Conservation (phyloP, 2,113 vertebrate genomes). For the Hylia prasina region DNA sequence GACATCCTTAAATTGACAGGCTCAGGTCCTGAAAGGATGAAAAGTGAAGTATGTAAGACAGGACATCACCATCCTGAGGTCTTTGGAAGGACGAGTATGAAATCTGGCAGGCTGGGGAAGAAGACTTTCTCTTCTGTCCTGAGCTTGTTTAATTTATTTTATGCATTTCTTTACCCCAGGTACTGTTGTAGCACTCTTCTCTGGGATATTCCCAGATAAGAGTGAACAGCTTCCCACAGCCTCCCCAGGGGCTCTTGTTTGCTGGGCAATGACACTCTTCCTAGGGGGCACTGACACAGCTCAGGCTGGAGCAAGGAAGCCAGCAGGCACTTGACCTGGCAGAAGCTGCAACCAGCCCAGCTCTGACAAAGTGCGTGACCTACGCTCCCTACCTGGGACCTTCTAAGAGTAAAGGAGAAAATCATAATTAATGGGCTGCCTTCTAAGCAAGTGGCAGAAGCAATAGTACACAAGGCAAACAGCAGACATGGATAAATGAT, state of each 20-base stretch:
- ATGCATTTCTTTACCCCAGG: background rate
- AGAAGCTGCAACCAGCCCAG: background rate
- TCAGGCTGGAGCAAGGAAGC: background rate
- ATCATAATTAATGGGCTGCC: background rate
- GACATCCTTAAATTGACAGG: background rate
- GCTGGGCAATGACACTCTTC: rapidly evolving
- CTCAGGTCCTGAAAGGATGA: background rate
- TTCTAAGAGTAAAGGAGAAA: background rate
- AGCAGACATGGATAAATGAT: background rate
- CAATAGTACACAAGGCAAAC: background rate
- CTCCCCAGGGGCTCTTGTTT: background rate
- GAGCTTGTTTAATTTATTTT: background rate
- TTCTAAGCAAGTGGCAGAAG: background rate
- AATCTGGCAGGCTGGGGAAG: rapidly evolving
- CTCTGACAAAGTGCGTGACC: rapidly evolving
- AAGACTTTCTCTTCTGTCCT: background rate
- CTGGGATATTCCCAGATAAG: background rate
- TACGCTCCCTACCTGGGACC: background rate
- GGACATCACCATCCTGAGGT: background rate
- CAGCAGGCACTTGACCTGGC: background rate
- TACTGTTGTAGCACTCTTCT: no score
- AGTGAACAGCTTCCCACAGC: background rate
- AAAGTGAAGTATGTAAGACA: background rate
- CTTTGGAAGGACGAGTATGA: background rate
- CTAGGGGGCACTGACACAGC: background rate